Conservation (phyloP, 1,140 invertebrate genomes). For the Sitophilus oryzae region DNA sequence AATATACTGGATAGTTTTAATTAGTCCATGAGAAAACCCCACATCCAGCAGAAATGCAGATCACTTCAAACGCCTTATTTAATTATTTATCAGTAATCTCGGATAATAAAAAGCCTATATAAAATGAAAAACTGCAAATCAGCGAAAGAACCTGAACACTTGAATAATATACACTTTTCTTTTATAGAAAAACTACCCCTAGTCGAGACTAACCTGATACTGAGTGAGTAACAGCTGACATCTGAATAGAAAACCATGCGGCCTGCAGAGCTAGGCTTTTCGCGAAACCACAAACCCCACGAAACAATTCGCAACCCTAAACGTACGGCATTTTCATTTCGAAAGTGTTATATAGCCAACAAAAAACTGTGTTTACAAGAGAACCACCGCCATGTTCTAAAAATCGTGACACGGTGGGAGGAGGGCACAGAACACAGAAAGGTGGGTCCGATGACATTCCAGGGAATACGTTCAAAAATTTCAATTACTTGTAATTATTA, state of each 20-base stretch:
- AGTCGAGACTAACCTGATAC: constrained; percentile 51
- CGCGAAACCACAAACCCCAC: constrained; percentile 14
- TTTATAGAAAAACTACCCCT: constrained; percentile 24
- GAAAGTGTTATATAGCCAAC: constrained; percentile 12
- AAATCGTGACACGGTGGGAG: constrained; percentile 32
- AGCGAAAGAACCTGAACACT: too few species aligned
- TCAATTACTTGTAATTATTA: neutral
- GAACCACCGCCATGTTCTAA: constrained; percentile 41
- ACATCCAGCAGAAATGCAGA: too few species aligned
- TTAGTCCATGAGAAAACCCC: too few species aligned
- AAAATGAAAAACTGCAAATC: too few species aligned
- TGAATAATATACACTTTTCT: too few species aligned
- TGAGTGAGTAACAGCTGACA: constrained; percentile 60
- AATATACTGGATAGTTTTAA: too few species aligned
- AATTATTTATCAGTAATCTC: too few species aligned
- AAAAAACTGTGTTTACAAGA: constrained; percentile 40
- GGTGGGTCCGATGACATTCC: too few species aligned
- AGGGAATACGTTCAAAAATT: constrained; percentile 2
- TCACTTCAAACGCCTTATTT: too few species aligned
- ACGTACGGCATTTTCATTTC: constrained; percentile 9
- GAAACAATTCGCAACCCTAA: constrained; percentile 7
- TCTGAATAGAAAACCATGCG: constrained; percentile 51
- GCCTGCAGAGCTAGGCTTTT: constrained; percentile 18
- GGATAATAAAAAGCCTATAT: too few species aligned
- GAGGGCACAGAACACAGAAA: constrained; percentile 31